A percentile compares a stretch with the other conserved stretches of the same genome.
Conservation (phyloP, 23 tunicate species). For the Halocynthia aurantium region DNA sequence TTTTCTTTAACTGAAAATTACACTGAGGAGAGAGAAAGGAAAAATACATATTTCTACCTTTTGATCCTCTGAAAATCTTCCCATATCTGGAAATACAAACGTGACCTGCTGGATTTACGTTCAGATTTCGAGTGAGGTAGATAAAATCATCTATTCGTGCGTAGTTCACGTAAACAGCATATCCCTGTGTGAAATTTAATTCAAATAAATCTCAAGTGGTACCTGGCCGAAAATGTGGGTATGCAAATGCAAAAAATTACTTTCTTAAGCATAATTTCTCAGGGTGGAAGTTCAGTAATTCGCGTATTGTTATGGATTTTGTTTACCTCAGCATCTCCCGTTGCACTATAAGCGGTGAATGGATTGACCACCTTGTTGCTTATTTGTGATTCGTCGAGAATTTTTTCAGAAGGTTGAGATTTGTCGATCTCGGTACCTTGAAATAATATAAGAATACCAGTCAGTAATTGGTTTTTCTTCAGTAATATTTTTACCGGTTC, state of each 20-base stretch:
- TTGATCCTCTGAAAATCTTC: conserved; percentile 75
- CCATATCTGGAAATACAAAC: conserved; percentile 85
- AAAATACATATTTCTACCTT: conserved; percentile 19
- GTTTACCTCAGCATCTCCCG: conserved; percentile 50
- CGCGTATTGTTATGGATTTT: too few species aligned
- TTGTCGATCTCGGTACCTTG: conserved; percentile 33
- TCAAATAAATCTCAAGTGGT: too few species aligned
- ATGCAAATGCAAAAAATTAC: too few species aligned
- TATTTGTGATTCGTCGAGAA: conserved; percentile 64
- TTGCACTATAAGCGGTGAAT: conserved; percentile 62
- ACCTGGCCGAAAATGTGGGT: too few species aligned
- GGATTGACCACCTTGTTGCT: conserved; percentile 83
- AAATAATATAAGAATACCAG: too few species aligned
- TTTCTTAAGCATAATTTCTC: too few species aligned
- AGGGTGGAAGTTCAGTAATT: too few species aligned
- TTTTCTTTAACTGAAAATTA: background rate
- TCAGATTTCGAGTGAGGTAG: conserved; percentile 29
- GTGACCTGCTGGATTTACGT: conserved; percentile 48
- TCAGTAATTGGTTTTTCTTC: too few species aligned
- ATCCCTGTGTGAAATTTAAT: conserved; percentile 21
- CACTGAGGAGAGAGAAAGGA: background rate
- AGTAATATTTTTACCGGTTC: too few species aligned
- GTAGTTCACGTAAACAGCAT: conserved; percentile 77
- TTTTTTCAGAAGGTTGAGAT: conserved; percentile 61
- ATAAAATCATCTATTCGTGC: conserved; percentile 73